Conservation (phyloP, 1,140 invertebrate genomes). For the Ephestia elutella region DNA sequence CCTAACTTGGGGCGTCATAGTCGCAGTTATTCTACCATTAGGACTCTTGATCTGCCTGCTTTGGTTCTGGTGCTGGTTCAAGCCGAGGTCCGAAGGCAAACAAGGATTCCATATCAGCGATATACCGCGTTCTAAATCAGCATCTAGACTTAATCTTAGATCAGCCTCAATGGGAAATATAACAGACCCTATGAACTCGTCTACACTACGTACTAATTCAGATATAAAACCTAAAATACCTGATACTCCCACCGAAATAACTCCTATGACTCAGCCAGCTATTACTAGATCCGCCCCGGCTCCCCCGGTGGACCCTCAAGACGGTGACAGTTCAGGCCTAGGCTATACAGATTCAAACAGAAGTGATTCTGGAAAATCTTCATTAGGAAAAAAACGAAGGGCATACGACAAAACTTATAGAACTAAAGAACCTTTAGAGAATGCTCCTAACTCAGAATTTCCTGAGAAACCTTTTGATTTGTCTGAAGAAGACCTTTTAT, state of each 20-base stretch:
- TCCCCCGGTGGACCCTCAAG: conserved; percentile 39
- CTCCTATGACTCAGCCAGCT: conserved; percentile 32
- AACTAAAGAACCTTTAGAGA: conserved; percentile 86
- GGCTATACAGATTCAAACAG: conserved; percentile 62
- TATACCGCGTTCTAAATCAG: conserved; percentile 71
- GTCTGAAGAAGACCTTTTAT: conserved; percentile 78
- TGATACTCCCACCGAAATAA: conserved; percentile 51
- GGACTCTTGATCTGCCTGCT: conserved; percentile 81
- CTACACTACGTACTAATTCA: conserved; percentile 50
- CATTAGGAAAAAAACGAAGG: conserved; percentile 76
- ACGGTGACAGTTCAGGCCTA: conserved; percentile 62
- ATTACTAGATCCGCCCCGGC: conserved; percentile 45
- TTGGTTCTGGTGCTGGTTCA: conserved; percentile 77
- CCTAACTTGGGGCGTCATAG: conserved; percentile 82
- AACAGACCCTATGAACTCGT: conserved; percentile 67
- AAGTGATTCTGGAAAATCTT: conserved; percentile 56
- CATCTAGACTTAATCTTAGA: conserved; percentile 74
- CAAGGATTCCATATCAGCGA: conserved; percentile 61
- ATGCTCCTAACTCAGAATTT: conserved; percentile 84
- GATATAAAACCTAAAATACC: conserved; percentile 50
- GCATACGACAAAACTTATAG: conserved; percentile 86
- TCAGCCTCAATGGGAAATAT: conserved; percentile 71
- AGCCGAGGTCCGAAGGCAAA: conserved; percentile 65
- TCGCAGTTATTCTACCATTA: conserved; percentile 85
- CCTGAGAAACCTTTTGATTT: conserved; percentile 87